phyloP scores from a whole-genome alignment of 2,888 invertebrate species.

The Epistrophella euchroma region DNA sequence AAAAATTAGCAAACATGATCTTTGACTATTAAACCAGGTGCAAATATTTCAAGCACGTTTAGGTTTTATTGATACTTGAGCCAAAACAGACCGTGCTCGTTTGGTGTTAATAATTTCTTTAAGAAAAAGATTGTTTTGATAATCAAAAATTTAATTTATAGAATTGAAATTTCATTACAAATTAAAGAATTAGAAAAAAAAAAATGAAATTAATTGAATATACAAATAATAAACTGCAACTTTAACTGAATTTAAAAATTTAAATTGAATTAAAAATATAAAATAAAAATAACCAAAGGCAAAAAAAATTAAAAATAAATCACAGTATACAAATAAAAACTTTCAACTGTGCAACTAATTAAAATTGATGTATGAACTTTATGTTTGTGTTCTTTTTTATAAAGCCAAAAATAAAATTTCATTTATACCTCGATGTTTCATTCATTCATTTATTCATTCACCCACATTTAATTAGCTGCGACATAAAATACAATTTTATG shows the following conservation, averaged over 20 bases:
- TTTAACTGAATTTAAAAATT: not conserved
- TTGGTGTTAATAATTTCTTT: not conserved
- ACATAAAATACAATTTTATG: slow-evolving; percentile 26
- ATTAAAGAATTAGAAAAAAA: not conserved
- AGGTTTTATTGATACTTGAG: slow-evolving; percentile 31
- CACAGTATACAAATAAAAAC: not conserved
- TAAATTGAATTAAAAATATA: not conserved
- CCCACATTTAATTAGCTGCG: slow-evolving; percentile 27
- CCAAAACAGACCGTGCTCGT: slow-evolving; percentile 2
- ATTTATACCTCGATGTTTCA: slow-evolving; percentile 11
- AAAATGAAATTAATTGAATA: not conserved
- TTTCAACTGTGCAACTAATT: slow-evolving; percentile 22
- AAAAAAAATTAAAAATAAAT: not conserved
- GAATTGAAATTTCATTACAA: not conserved
- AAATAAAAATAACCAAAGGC: not conserved
- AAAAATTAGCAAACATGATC: slow-evolving; percentile 26
- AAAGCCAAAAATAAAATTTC: not conserved
- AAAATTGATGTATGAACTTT: not conserved
- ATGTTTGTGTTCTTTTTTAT: not conserved
- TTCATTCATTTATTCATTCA: slow-evolving; percentile 12
- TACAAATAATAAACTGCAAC: not conserved
- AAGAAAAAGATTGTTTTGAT: not conserved
- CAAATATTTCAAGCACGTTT: slow-evolving; percentile 24
- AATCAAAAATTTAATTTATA: not conserved
- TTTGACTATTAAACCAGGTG: slow-evolving; percentile 37